Evolutionary conservation across 2,888 invertebrate species (phyloP).

Genomic region (Itoplectis maculator): DNA sequence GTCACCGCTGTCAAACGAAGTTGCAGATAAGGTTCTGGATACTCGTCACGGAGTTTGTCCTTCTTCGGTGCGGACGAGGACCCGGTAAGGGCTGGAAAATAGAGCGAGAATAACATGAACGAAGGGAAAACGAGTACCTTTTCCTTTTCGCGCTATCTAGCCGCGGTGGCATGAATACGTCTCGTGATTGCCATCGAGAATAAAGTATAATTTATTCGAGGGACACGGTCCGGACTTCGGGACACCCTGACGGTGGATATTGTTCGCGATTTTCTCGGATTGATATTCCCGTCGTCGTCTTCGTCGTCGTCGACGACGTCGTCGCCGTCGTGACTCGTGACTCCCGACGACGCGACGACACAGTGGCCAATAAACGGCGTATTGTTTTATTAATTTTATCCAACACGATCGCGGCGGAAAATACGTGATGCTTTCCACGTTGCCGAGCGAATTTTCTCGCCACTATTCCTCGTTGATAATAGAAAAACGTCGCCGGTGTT

Average conservation of each 20-base stretch:
- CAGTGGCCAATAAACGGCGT: conserved; percentile 75
- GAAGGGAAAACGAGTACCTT: conserved; percentile 57
- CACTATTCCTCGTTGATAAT: conserved; percentile 7
- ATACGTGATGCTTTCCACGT: conserved; percentile 47
- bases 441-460: conserved; percentile 30
- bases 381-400: conserved; percentile 81
- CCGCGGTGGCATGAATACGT: conserved; percentile 76
- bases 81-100: conserved; percentile 52
- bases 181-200: conserved; percentile 82
- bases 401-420: conserved; percentile 45
- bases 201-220: conserved; percentile 81
- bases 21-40: conserved; percentile 1
- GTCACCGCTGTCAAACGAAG: background rate
- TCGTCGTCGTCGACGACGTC: conserved; percentile 39
- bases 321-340: conserved; percentile 11
- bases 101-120: conserved; percentile 29
- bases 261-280: conserved; percentile 69
- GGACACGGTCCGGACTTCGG: conserved; percentile 69
- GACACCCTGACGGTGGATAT: conserved; percentile 53
- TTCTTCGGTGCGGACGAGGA: conserved; percentile 17
- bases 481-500: background rate
- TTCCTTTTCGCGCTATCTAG: conserved; percentile 32
- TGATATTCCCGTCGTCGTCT: conserved; percentile 72
- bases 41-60: conserved; percentile 3
- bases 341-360: conserved; percentile 19